A percentile compares a stretch with the other conserved stretches of the same genome.
phyloP scores from a whole-genome alignment of 2,888 invertebrate genomes.

The Augiades crinisus region DNA sequence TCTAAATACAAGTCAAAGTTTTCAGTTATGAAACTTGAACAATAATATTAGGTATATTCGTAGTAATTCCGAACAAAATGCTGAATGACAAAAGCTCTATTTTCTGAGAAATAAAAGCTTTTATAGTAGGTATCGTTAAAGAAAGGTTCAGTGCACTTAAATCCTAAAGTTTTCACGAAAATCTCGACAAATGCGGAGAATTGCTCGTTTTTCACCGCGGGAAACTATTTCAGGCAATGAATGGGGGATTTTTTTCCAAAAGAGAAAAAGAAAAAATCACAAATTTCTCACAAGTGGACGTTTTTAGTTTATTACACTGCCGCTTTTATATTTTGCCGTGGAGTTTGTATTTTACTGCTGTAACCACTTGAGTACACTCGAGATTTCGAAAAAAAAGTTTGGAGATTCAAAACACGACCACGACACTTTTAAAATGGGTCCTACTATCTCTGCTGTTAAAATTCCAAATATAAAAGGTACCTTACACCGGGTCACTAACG shows the following conservation, averaged over 20 bases:
- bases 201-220: slow-evolving; percentile 25
- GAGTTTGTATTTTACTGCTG: slow-evolving; percentile 20
- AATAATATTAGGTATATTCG: slow-evolving; percentile 5
- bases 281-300: slow-evolving; percentile 49
- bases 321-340: slow-evolving; percentile 20
- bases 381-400: slow-evolving; percentile 19
- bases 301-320: slow-evolving; percentile 33
- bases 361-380: slow-evolving; percentile 22
- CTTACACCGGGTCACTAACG: slow-evolving; percentile 3
- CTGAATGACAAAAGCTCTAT: slow-evolving; percentile 4
- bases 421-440: slow-evolving; percentile 23
- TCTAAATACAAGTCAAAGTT: background rate
- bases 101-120: slow-evolving; percentile 23
- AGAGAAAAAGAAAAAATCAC: slow-evolving; percentile 28
- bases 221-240: slow-evolving; percentile 27
- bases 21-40: background rate
- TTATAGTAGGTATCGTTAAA: slow-evolving; percentile 28
- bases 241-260: slow-evolving; percentile 21
- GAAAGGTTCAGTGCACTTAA: slow-evolving; percentile 28
- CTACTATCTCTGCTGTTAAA: slow-evolving; percentile 11
- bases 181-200: slow-evolving; percentile 37
- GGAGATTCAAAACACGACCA: slow-evolving; percentile 13
- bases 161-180: slow-evolving; percentile 33
- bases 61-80: slow-evolving; percentile 14
- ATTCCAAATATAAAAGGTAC: slow-evolving; percentile 6